Conservation (phyloP, 2,113 vertebrate species). For the Antechinus flavipes region DNA sequence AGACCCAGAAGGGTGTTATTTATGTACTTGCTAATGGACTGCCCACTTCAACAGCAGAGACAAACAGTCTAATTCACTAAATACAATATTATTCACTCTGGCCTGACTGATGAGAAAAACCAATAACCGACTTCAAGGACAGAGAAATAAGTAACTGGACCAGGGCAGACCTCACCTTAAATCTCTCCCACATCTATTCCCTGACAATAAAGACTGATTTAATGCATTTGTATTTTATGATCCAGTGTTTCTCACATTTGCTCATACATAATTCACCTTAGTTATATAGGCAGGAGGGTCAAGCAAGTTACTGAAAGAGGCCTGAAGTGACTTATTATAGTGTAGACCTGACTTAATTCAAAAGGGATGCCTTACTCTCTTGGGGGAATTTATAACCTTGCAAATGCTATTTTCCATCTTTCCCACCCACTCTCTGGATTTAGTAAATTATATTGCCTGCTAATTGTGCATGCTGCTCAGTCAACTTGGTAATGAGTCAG, state of each 20-base stretch:
- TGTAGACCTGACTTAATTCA: conserved; percentile 55
- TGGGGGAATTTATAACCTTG: conserved; percentile 56
- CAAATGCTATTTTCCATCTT: conserved; percentile 57
- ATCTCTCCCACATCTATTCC: conserved; percentile 55
- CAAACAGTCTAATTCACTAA: conserved; percentile 19
- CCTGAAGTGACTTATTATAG: conserved; percentile 51
- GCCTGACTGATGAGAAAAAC: conserved; percentile 16
- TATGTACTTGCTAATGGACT: conserved; percentile 1
- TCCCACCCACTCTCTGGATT: background rate
- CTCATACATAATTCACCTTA: conserved; percentile 71
- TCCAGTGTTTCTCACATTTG: conserved; percentile 64
- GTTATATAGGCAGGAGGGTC: conserved; percentile 66
- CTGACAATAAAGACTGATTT: conserved; percentile 67
- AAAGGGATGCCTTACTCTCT: conserved; percentile 34
- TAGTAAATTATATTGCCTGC: conserved; percentile 60
- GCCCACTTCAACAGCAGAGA: conserved; percentile 14
- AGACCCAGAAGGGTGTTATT: background rate
- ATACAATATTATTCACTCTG: background rate
- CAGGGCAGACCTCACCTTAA: conserved; percentile 50
- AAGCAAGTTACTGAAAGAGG: conserved; percentile 46
- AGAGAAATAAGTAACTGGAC: background rate
- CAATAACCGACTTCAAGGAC: background rate
- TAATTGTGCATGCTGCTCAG: conserved; percentile 61
- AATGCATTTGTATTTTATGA: conserved; percentile 67
- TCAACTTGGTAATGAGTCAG: conserved; percentile 72